Evolutionary conservation across 92 coral and sea anemone genomes (phyloP), one percentile per base, ranked within the genome.

Genomic region (Ricordea florida): DNA sequence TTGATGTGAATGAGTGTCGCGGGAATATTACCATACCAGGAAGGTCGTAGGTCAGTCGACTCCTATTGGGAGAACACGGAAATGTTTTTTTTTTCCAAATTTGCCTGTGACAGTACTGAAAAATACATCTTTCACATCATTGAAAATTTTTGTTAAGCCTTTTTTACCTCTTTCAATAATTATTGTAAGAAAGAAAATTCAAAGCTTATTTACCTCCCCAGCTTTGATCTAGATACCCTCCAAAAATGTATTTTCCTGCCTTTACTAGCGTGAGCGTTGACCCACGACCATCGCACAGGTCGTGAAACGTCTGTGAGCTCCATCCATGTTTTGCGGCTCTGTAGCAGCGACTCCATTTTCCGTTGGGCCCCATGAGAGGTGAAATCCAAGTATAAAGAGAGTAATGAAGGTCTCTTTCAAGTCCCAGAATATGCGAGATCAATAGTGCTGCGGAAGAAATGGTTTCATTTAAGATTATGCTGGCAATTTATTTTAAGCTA

Each of bases 311-410:
- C 11, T 69, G 23, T 34, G 81, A 76, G 16, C 23, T 52, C 87
- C 84, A 87, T 3, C 70, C 68, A 21, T 80, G 46, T 10, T 45
- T 13, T 33, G 81, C 20, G 2, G 92, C 84, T 14, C 81, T 81
- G 79, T 78, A 90, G 64, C 96, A 90, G 8, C 52, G 73, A 23
- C 66, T 8, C 96, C 96, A 90, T 6, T 56, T 67, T 31, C 65
- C 50, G 42, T 68, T 67, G 15, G 6, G 22, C 15, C 84, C 58
- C 17, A 76, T 57, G 16, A 50, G 52, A 14, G 84, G 74, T 11
- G 66, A 41, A 34, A 90, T 77, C 96, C 96, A 90, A 0, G 29
- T 37, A 1, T 72, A 58, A 16, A 90, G 60, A 24, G 77, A 40
- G 14, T 57, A 41, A 16, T 90, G 89, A 28, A 71, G 79, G 31